Evolutionary conservation across 2,113 vertebrate genomes (phyloP).

Genomic region (Brachyhypopomus gauderio): DNA sequence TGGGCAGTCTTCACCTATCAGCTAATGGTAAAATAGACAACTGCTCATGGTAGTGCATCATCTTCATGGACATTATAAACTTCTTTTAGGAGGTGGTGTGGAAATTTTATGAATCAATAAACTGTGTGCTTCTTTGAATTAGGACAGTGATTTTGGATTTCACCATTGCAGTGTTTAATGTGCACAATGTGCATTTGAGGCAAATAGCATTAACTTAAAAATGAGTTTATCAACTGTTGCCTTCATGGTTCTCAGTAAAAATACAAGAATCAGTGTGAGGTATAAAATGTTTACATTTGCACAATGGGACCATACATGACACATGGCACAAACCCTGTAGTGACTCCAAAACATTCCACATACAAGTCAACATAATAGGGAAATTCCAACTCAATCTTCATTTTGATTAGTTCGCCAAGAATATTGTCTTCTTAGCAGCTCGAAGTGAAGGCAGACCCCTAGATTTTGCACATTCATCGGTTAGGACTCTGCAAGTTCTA

Average conservation of each 20-base stretch:
- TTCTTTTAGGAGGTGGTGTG: neutral
- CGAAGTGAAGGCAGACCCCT: neutral
- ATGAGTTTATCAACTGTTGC: slow-evolving; percentile 4
- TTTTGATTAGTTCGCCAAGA: slow-evolving; percentile 7
- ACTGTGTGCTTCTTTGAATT: neutral
- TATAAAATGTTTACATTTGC: slow-evolving; percentile 32
- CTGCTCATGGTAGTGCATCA: slow-evolving; percentile 4
- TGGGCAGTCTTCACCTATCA: slow-evolving; percentile 3
- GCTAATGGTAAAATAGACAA: slow-evolving; percentile 12
- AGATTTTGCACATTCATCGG: neutral
- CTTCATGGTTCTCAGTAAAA: slow-evolving; percentile 27
- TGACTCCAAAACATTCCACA: neutral
- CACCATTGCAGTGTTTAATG: neutral
- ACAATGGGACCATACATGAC: slow-evolving; percentile 25
- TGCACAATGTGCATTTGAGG: neutral
- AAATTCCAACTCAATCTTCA: neutral
- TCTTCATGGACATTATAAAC: slow-evolving; percentile 20
- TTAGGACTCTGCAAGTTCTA: neutral
- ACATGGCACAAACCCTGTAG: slow-evolving; percentile 26
- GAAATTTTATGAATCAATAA: neutral
- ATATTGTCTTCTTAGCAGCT: slow-evolving; percentile 12
- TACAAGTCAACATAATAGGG: slow-evolving; percentile 19
- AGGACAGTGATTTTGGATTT: slow-evolving; percentile 6
- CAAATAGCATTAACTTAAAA: neutral
- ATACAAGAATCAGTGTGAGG: slow-evolving; percentile 10